A percentile compares a stretch with the other conserved stretches of the same genome.
Conservation (phyloP, 2,797 vertebrate species). For the Gambusia yucatana region DNA sequence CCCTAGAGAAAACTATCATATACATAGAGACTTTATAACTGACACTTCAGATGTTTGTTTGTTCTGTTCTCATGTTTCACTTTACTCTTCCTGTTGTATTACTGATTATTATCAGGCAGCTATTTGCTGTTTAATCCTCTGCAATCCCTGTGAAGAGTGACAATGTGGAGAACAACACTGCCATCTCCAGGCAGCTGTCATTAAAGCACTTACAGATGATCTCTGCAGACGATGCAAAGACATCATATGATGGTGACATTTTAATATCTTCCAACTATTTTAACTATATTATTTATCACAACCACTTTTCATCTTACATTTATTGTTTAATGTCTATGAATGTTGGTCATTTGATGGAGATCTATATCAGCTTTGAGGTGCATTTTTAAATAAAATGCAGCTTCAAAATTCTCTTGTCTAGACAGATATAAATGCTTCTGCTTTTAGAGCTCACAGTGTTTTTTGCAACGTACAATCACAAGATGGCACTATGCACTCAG, state of each 20-base stretch:
- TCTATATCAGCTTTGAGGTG: background rate
- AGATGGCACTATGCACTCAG: constrained; percentile 70
- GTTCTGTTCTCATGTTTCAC: background rate
- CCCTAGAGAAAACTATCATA: background rate
- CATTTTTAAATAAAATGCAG: constrained; percentile 5
- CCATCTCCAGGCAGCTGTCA: constrained; percentile 56
- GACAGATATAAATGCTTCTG: constrained; percentile 9
- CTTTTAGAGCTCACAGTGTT: constrained; percentile 12
- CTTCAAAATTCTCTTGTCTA: background rate
- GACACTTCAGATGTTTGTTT: background rate
- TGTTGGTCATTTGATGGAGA: background rate
- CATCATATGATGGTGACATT: background rate
- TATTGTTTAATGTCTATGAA: background rate
- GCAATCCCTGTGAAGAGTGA: background rate
- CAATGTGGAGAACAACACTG: constrained; percentile 61
- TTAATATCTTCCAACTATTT: background rate
- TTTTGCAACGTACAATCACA: constrained; percentile 55
- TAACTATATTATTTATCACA: background rate
- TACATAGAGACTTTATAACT: background rate
- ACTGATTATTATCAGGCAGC: background rate
- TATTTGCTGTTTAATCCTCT: background rate
- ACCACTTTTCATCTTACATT: background rate
- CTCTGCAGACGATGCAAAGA: constrained; percentile 1
- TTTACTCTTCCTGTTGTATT: constrained; percentile 3
- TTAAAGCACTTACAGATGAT: constrained; percentile 11